Evolutionary conservation across 2,797 vertebrate genomes (phyloP).

Genomic region (Polyboroides typus): DNA sequence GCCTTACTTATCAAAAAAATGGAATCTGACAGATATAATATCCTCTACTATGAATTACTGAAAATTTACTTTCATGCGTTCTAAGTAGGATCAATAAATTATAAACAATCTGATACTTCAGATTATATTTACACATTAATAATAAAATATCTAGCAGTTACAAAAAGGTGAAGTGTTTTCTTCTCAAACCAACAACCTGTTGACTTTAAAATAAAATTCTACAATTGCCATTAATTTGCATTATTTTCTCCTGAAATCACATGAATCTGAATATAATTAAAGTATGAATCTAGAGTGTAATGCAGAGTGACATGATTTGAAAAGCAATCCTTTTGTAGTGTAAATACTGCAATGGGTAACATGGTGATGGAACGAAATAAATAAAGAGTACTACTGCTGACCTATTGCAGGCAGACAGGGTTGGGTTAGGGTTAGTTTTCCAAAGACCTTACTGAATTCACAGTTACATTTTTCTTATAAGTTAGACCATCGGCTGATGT

Average conservation of each 20-base stretch:
- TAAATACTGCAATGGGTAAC: neutral
- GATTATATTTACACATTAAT: neutral
- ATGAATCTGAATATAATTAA: neutral
- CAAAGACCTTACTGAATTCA: neutral
- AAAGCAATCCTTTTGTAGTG: neutral
- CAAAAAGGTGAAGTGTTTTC: neutral
- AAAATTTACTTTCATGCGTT: neutral
- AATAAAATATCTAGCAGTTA: neutral
- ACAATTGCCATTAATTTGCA: neutral
- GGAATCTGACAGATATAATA: neutral
- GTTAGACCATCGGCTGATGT: rapidly evolving
- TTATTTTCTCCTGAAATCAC: neutral
- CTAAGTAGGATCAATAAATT: neutral
- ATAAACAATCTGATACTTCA: neutral
- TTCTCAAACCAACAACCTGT: neutral
- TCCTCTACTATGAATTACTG: neutral
- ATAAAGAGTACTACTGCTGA: neutral
- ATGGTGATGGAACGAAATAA: neutral
- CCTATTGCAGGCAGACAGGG: neutral
- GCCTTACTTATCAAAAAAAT: neutral
- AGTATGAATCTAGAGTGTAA: neutral
- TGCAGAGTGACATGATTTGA: neutral
- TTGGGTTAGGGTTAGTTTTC: neutral
- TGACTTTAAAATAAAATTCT: neutral
- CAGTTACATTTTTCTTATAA: neutral